Evolutionary conservation across 2,113 vertebrate species (phyloP), one percentile per base, ranked within the genome.

Genomic region (Petaurus breviceps): DNA sequence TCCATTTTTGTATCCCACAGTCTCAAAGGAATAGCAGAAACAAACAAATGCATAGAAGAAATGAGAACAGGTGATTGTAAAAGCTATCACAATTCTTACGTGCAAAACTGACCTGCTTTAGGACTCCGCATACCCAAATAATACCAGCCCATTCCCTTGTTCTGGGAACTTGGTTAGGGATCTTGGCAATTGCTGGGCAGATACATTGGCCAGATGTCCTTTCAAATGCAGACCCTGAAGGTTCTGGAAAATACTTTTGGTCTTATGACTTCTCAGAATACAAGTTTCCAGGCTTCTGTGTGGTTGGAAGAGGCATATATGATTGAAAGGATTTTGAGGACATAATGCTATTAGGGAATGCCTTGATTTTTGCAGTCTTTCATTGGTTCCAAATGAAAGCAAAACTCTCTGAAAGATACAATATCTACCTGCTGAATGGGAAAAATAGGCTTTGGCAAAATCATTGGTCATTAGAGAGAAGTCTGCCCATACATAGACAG

Each of bases 381-480:
- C 54, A n/a, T 68, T 95, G 94, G 92, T 92, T 97, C 94, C 90
- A 97, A 96, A 93, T 94, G 96, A 96, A 97, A 95, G 57, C 61
- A 31, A 95, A 97, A 95, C 68, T 95, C 50, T 1, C 96, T 96
- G 84, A 90, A 97, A 97, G 96, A 91, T 92, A 93, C 68, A 94
- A 93, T 94, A 93, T 54, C 50, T 90, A 92, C 51, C 10, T 91
- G 96, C 7, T 94, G 91, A 94, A 96, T 24, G 8, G 91, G 96
- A 97, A 96, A 97, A 93, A 92, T 49, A 94, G 94, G 89, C 26
- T 92, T 91, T 0, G 0, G 55, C 16, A 54, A 97, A 95, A 23
- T 95, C 92, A 96, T 96, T n/a, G 96, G 55, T 92, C 93, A 93
- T 92, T 93, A 96, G 97, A 94, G 89, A 93, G 54, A 97, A 97